A percentile compares a stretch with the other conserved stretches of the same genome.
phyloP scores from a whole-genome alignment of 2,888 invertebrate species.

The Cantharis nigra region DNA sequence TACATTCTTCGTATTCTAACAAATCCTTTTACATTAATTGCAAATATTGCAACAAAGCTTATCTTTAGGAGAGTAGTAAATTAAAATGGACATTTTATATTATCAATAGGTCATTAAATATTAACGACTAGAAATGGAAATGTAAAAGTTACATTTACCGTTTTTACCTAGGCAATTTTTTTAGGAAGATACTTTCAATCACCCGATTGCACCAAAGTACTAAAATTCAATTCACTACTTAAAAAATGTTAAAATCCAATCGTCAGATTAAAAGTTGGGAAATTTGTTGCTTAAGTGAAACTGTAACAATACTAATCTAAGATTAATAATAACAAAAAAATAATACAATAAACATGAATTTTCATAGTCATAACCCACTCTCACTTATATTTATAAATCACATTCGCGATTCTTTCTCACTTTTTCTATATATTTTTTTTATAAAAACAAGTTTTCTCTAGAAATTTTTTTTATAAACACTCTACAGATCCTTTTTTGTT shows the following conservation, averaged over 20 bases:
- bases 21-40: not conserved
- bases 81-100: conserved; percentile 1
- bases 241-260: not conserved
- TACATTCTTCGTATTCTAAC: not conserved
- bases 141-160: conserved; percentile 8
- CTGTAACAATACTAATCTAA: not conserved
- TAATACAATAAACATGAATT: not conserved
- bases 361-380: not conserved
- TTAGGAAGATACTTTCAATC: conserved; percentile 5
- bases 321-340: not conserved
- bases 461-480: conserved; percentile 16
- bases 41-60: conserved; percentile 1
- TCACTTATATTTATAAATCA: not conserved
- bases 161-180: conserved; percentile 1
- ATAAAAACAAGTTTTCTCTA: conserved; percentile 7
- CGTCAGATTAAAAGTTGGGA: not conserved
- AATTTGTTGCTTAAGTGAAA: not conserved
- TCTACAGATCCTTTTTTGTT: conserved; percentile 4
- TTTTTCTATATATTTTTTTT: not conserved
- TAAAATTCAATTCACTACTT: not conserved
- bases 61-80: not conserved
- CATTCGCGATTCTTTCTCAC: not conserved
- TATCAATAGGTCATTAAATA: conserved; percentile 20
- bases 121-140: conserved; percentile 28
- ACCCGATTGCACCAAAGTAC: conserved; percentile 21